Conservation (phyloP, 1,140 invertebrate species). For the Leptinotarsa undecemlineata region DNA sequence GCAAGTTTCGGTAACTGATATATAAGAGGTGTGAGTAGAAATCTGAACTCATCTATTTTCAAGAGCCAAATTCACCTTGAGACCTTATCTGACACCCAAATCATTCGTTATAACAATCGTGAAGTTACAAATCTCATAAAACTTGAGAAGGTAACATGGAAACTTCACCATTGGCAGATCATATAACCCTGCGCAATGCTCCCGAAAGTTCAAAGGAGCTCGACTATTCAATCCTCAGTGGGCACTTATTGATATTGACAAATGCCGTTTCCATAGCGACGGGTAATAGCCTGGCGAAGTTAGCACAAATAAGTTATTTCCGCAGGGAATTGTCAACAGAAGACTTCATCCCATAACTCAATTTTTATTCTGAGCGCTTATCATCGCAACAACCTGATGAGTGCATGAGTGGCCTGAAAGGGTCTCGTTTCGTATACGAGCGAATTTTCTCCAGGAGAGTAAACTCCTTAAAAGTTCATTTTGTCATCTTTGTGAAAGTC, state of each 20-base stretch:
- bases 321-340: conserved; percentile 53
- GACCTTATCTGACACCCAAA: too few species aligned
- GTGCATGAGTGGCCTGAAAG: conserved; percentile 14
- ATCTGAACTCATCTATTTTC: too few species aligned
- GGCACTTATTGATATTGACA: conserved; percentile 46
- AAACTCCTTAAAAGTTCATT: conserved; percentile 12
- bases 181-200: conserved; percentile 2
- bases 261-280: conserved; percentile 39
- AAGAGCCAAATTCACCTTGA: too few species aligned
- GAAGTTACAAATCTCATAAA: background rate
- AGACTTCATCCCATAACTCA: conserved; percentile 52
- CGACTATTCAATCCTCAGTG: conserved; percentile 18
- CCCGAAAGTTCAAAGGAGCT: background rate
- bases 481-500: conserved; percentile 7
- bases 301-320: conserved; percentile 53
- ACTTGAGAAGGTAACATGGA: background rate
- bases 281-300: conserved; percentile 50
- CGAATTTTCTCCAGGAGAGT: background rate
- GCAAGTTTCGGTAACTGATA: too few species aligned
- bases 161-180: conserved; percentile 4
- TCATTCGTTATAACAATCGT: too few species aligned
- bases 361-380: conserved; percentile 47
- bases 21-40: too few species aligned
- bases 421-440: background rate
- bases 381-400: conserved; percentile 51